Evolutionary conservation across 1,140 invertebrate species (phyloP).

Genomic region (Dufourea novaeangliae): DNA sequence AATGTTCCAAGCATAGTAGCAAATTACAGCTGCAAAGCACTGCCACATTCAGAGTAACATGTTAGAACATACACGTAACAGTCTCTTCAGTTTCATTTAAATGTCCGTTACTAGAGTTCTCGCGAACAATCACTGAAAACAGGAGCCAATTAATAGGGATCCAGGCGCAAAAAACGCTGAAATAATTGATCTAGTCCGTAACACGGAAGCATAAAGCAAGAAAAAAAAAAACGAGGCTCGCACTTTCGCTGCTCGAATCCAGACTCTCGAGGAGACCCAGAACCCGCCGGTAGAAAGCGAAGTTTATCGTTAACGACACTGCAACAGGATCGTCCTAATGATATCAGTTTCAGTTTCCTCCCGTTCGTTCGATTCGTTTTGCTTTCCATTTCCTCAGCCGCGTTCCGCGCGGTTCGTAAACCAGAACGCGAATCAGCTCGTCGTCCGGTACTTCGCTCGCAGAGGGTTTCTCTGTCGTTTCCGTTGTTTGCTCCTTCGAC

Average conservation of each 20-base stretch:
- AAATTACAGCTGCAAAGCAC: too few relatives aligned
- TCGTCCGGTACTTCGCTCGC: not conserved
- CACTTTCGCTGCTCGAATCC: not conserved
- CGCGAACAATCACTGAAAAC: too few relatives aligned
- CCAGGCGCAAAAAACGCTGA: too few relatives aligned
- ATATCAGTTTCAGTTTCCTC: constrained; percentile 7
- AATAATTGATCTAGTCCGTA: too few relatives aligned
- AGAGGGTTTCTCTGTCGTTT: not conserved
- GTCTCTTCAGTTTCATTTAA: too few relatives aligned
- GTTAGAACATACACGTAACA: too few relatives aligned
- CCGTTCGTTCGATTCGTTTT: constrained; percentile 5
- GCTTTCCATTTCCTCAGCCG: constrained; percentile 28
- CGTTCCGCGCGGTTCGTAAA: not conserved
- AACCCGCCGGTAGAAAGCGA: constrained; percentile 9
- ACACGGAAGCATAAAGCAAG: too few relatives aligned
- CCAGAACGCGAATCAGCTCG: not conserved
- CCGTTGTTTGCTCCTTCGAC: not conserved
- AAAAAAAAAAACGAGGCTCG: not conserved
- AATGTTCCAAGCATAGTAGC: too few relatives aligned
- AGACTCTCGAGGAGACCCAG: not conserved
- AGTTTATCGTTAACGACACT: not conserved
- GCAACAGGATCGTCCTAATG: constrained; percentile 8
- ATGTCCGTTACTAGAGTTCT: too few relatives aligned
- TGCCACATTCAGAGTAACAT: too few relatives aligned
- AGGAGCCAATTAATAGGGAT: too few relatives aligned